Conservation (phyloP, 2,888 invertebrate genomes). For the Ormyrus rosae region DNA sequence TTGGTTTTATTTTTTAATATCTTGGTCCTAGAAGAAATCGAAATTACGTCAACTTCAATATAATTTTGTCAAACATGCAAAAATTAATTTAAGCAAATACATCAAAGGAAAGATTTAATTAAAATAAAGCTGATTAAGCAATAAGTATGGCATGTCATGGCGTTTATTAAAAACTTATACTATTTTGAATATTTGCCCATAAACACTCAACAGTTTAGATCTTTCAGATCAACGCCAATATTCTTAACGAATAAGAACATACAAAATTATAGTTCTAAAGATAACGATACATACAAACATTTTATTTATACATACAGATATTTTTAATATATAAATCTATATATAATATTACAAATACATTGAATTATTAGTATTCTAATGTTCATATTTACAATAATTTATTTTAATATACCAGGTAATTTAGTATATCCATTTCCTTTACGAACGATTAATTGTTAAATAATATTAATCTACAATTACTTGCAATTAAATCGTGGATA, state of each 20-base stretch:
- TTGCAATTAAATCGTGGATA: slow-evolving; percentile 35
- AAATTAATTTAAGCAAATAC: no score
- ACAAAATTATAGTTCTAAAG: slow-evolving; percentile 31
- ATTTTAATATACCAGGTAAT: slow-evolving; percentile 33
- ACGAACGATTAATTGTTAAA: slow-evolving; percentile 34
- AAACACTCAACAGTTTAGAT: slow-evolving; percentile 20
- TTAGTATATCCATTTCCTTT: slow-evolving; percentile 25
- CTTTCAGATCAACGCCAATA: slow-evolving; percentile 4
- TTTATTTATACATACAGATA: slow-evolving; percentile 45
- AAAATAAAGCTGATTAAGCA: not conserved
- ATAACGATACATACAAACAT: slow-evolving; percentile 43
- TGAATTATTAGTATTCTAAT: slow-evolving; percentile 53
- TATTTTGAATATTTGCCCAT: slow-evolving; percentile 32
- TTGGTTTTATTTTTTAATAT: no score
- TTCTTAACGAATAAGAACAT: slow-evolving; percentile 48
- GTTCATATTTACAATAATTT: slow-evolving; percentile 60
- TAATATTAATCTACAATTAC: slow-evolving; percentile 33
- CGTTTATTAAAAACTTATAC: slow-evolving; percentile 36
- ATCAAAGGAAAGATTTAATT: no score
- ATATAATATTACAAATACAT: slow-evolving; percentile 61
- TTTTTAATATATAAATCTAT: slow-evolving; percentile 57
- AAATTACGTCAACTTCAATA: no score
- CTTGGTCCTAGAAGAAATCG: no score
- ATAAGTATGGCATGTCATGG: not conserved
- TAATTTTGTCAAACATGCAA: no score